Evolutionary conservation across 2,888 invertebrate genomes (phyloP).

Genomic region (Dolichopus griseipennis): DNA sequence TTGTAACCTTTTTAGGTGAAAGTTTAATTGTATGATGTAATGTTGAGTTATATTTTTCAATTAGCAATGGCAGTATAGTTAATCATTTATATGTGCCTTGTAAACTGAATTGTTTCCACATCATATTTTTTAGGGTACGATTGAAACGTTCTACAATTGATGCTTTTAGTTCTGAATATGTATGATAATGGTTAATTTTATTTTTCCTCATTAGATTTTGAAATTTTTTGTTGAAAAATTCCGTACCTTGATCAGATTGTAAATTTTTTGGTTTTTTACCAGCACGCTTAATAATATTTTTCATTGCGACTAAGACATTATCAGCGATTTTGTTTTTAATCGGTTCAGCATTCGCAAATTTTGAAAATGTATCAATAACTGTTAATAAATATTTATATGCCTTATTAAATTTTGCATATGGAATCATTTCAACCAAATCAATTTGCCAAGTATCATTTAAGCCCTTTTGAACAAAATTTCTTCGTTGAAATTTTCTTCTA

Average conservation of each 20-base stretch:
- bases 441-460: slow-evolving; percentile 42
- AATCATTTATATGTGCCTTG: not conserved
- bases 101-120: slow-evolving; percentile 13
- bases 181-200: slow-evolving; percentile 12
- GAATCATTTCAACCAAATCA: slow-evolving; percentile 35
- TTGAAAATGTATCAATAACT: slow-evolving; percentile 37
- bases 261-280: not conserved
- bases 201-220: slow-evolving; percentile 9
- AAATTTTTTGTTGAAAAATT: slow-evolving; percentile 11
- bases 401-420: slow-evolving; percentile 30
- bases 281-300: not conserved
- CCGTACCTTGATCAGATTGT: slow-evolving; percentile 11
- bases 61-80: too few relatives aligned
- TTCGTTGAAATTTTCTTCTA: slow-evolving; percentile 30
- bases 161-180: slow-evolving; percentile 8
- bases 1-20: too few relatives aligned
- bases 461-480: slow-evolving; percentile 38
- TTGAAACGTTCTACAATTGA: slow-evolving; percentile 15
- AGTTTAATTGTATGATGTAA: too few relatives aligned
- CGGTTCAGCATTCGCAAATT: slow-evolving; percentile 38
- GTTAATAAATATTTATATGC: slow-evolving; percentile 32
- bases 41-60: too few relatives aligned
- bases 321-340: slow-evolving; percentile 28
- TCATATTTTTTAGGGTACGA: slow-evolving; percentile 12
- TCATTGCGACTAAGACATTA: slow-evolving; percentile 3